phyloP scores from a whole-genome alignment of 2,888 invertebrate species.

The Parnassius orleans region DNA sequence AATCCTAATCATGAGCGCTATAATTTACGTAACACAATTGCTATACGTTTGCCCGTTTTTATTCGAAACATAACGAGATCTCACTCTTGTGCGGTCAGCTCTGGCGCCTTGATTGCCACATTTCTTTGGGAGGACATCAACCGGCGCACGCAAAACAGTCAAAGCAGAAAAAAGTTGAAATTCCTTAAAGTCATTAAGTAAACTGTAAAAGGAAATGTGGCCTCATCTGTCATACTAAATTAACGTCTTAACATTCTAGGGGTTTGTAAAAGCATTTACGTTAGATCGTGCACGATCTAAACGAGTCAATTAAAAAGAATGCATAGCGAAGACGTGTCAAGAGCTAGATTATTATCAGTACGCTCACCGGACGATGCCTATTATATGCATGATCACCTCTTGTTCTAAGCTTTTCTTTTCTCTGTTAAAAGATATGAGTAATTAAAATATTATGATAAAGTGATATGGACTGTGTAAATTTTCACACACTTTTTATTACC shows the following conservation, averaged over 20 bases:
- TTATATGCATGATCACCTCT: conserved; percentile 5
- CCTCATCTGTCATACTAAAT: conserved; percentile 21
- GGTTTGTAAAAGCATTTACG: conserved; percentile 2
- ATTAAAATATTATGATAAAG: no score
- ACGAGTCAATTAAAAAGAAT: conserved; percentile 13
- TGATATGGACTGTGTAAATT: no score
- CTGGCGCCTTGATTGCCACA: conserved; percentile 10
- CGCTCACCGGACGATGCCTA: conserved; percentile 7
- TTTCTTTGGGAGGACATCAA: conserved; percentile 14
- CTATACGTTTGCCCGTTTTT: conserved; percentile 2
- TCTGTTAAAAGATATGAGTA: no score
- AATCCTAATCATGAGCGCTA: conserved; percentile 9
- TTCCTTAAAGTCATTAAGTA: conserved; percentile 9
- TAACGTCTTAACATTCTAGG: conserved; percentile 11
- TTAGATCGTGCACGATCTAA: conserved; percentile 16
- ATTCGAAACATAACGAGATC: conserved; percentile 22
- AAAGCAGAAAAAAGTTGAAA: conserved; percentile 18
- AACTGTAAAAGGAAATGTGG: conserved; percentile 14
- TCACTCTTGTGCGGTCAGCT: conserved; percentile 10
- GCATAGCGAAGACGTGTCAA: conserved; percentile 11
- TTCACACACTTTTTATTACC: no score
- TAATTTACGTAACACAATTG: conserved; percentile 6
- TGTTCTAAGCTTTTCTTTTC: neutral
- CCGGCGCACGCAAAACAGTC: conserved; percentile 3
- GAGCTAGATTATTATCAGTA: conserved; percentile 8